Percentiles rank a stretch among this genome's conserved stretches.
phyloP scores from a whole-genome alignment of 2,797 vertebrate species.

The Choloepus didactylus region DNA sequence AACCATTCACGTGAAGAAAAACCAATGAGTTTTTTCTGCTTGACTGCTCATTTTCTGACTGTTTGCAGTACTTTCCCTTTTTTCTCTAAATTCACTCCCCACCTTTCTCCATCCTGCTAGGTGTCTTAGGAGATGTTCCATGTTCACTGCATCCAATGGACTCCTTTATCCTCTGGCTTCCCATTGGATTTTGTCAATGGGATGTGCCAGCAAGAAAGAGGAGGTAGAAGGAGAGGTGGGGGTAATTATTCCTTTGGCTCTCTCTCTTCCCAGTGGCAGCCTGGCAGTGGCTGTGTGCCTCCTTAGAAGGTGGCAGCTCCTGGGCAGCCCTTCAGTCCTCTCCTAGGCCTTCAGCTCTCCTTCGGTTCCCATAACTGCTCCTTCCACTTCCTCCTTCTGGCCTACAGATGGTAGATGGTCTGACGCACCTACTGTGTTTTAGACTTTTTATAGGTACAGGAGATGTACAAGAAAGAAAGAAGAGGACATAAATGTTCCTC shows the following conservation, averaged over 20 bases:
- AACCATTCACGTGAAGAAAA: constrained; percentile 5
- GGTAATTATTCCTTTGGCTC: neutral
- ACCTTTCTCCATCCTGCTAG: neutral
- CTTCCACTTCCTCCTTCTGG: neutral
- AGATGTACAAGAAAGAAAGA: neutral
- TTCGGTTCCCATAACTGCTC: neutral
- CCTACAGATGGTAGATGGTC: rapidly evolving
- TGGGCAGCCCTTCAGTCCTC: too few species aligned
- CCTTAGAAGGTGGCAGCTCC: neutral
- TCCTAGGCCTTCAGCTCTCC: rapidly evolving
- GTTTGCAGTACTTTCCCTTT: neutral
- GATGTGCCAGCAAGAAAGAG: neutral
- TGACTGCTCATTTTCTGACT: neutral
- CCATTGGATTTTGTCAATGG: neutral
- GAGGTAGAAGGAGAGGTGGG: neutral
- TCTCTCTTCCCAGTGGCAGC: neutral
- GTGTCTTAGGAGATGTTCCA: neutral
- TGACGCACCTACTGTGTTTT: neutral
- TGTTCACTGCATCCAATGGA: too few species aligned
- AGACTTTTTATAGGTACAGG: neutral
- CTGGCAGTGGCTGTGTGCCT: neutral
- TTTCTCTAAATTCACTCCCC: neutral
- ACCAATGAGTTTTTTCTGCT: neutral
- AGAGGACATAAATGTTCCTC: rapidly evolving
- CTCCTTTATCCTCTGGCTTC: neutral